Base-by-base conservation (phyloP, 2,797 vertebrate genomes). In the Zalophus californianus region DNA sequence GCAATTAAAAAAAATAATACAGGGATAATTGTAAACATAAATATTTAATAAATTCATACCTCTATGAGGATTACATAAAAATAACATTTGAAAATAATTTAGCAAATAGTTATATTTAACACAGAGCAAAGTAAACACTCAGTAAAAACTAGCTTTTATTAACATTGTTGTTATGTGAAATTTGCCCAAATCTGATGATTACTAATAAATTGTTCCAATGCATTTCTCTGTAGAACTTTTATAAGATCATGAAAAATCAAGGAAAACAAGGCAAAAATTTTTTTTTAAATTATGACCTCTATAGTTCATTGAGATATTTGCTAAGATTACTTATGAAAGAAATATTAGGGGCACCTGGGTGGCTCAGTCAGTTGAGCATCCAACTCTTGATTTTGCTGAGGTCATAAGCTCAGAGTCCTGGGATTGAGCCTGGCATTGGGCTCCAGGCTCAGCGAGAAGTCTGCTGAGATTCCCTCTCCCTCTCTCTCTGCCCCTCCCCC, bases 171-270 rank as follows among this genome's bases (percentile, higher is more conserved):
- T 77, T 35, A 82, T 23, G 0, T 66, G 77, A 91, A 84, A 86
- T 94, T 41, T 93, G 23, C 20, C 52, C 54, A 86, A 72, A 78
- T 83, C 73, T 48, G 41, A 64, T 58, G 54, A 86, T 25, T 85
- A 77, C 18, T 48, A 91, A 77, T 52, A 41, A 93, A 83, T 18
- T 79, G 41, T 86, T 86, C 18, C 44, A 29, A 25, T 82, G 20
- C 32, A 95, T 82, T 91, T 93, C 25, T 94, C 64, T 91, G 11
- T 3, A 62, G 52, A 38, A n/a, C 13, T 48, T 84, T 41, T 8
- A n/a, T 50, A 87, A 90, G 16, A 18, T 75, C 7, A 73, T 58
- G 35, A 80, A 96, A 96, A 94, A 91, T 27, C 52, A 72, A 95
- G 35, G 35, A 64, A 70, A 93, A 27, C 7, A 88, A 62, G 38